Evolutionary conservation across 1,140 invertebrate genomes (phyloP), one percentile per base, ranked within the genome.

Genomic region (Palaemon carinicauda): DNA sequence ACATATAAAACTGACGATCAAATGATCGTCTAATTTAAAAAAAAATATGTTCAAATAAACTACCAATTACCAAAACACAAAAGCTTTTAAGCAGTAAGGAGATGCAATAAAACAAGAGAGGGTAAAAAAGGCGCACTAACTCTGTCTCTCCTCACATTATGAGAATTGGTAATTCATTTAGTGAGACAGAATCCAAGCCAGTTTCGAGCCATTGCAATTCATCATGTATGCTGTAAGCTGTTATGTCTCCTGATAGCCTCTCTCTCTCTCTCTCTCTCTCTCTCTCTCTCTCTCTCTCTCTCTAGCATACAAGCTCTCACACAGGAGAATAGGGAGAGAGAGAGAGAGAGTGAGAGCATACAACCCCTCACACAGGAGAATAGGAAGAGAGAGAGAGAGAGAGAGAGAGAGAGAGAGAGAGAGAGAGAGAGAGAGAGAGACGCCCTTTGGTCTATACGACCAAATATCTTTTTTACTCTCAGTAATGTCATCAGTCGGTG

Each of bases 151-250:
- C 27, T n/a, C 17, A 33, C 71, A 69, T 27, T 69, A n/a, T 41
- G 7, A 41, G 41, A 1, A 41, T 41, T 41, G 33, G 33, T 21
- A 41, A 31, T 56, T 60, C 81, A 83, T 56, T 60, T 51, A 24
- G 29, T 75, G 71, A 56, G 51, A 83, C 81, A 83, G 65, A 75
- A 75, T 65, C 69, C 69, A 56, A 83, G 52, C 51, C 81, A 75
- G 74, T 83, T 83, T 83, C 56, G 75, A 75, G 56, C 71, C 52
- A 71, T 77, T 56, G 75, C 75, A 83, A 83, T 83, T 83, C 81
- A 83, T 83, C 81, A 41, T 83, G 73, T 83, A 83, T 60, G 56
- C 41, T 83, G 53, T n/a, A n/a, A n/a, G n/a, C n/a, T n/a, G n/a
- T n/a, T n/a, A n/a, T n/a, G n/a, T 2, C 54, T 21, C 4, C 21